These are phyloP conservation scores for Apotomis betuletana DNA, from an alignment of 2,888 invertebrate species.

Conservation along the genomic window DNA sequence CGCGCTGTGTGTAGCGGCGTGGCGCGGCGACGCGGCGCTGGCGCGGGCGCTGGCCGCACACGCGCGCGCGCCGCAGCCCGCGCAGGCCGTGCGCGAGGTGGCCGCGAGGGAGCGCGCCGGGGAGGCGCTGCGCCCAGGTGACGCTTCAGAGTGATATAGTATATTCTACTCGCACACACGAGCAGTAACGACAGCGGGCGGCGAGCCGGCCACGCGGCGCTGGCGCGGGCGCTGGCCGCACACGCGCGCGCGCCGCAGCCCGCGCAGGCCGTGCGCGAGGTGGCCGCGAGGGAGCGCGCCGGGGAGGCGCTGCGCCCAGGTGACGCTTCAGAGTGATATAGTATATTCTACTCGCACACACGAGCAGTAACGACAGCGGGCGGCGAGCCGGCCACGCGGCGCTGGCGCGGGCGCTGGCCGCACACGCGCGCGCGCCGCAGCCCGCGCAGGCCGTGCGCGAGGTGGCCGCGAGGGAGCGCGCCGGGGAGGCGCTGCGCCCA, in stretches of 20 bases:
- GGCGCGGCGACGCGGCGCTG: conserved; percentile 57
- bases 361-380: conserved; percentile 42
- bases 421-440: conserved; percentile 51
- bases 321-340: conserved; percentile 17
- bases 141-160: too few species aligned
- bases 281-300: conserved; percentile 45
- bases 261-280: conserved; percentile 52
- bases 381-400: conserved; percentile 59
- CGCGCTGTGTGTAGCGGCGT: conserved; percentile 42
- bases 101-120: conserved; percentile 43
- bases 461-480: conserved; percentile 46
- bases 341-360: too few species aligned
- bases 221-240: conserved; percentile 55
- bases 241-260: conserved; percentile 52
- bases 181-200: conserved; percentile 44
- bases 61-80: conserved; percentile 51
- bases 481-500: conserved; percentile 46
- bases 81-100: conserved; percentile 52
- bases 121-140: conserved; percentile 51
- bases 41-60: conserved; percentile 54
- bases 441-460: conserved; percentile 52
- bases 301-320: conserved; percentile 49
- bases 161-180: too few species aligned
- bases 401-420: conserved; percentile 55
- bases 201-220: conserved; percentile 59